Evolutionary conservation across 1,140 invertebrate genomes (phyloP).

Genomic region (Doryteuthis pealeii): DNA sequence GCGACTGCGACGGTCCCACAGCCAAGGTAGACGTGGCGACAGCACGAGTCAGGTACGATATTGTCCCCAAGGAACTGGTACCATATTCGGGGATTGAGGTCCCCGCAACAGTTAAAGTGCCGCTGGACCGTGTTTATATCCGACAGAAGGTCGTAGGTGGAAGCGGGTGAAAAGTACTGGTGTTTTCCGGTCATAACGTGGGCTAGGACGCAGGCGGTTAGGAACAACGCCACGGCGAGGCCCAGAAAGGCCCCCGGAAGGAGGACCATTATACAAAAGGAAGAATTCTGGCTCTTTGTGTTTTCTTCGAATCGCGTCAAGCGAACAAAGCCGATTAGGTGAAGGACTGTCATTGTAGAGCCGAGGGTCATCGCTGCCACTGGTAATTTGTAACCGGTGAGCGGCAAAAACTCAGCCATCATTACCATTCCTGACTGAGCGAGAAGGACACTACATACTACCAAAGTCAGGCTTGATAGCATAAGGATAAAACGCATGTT

Average conservation of each 20-base stretch:
- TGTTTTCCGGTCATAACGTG: background rate
- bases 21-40: background rate
- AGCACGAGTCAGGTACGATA: background rate
- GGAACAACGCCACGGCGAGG: background rate
- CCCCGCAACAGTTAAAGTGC: constrained; percentile 1
- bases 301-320: background rate
- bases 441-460: background rate
- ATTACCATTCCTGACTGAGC: background rate
- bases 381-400: background rate
- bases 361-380: background rate
- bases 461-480: background rate
- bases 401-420: background rate
- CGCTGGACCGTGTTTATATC: background rate
- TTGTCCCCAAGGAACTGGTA: background rate
- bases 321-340: background rate
- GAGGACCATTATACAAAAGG: background rate
- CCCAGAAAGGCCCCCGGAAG: background rate
- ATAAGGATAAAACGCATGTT: background rate
- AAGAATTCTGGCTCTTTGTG: background rate
- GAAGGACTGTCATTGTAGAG: background rate
- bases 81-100: background rate
- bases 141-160: background rate
- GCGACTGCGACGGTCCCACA: background rate
- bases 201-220: background rate
- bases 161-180: background rate